Evolutionary conservation across 2,888 invertebrate genomes (phyloP).

Genomic region (Parthenolecanium corni): DNA sequence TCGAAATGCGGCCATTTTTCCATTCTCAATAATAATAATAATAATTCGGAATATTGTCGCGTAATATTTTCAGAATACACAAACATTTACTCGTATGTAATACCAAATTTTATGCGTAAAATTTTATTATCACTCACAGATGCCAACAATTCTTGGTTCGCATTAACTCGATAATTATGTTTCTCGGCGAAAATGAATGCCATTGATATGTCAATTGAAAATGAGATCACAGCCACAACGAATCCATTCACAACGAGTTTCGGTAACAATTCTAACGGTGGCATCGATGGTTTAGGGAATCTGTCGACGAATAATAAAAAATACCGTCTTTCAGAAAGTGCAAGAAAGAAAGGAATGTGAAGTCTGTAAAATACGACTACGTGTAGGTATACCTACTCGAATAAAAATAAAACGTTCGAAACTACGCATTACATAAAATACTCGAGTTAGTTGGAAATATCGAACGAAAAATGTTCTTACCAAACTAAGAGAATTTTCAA

Average conservation of each 20-base stretch:
- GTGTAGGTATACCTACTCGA: background rate
- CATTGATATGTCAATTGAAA: slow-evolving; percentile 62
- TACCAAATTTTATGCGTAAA: too few species aligned
- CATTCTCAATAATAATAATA: too few species aligned
- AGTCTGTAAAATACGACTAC: background rate
- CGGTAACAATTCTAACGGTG: slow-evolving; percentile 47
- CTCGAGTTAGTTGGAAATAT: too few species aligned
- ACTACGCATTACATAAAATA: too few species aligned
- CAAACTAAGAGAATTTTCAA: too few species aligned
- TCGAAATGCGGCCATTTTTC: too few species aligned
- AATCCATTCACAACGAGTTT: slow-evolving; percentile 49
- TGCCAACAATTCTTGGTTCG: slow-evolving; percentile 63
- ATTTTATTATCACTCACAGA: too few species aligned
- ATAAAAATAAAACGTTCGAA: background rate
- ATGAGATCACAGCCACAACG: slow-evolving; percentile 58
- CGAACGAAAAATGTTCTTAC: too few species aligned
- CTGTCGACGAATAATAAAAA: slow-evolving; percentile 40
- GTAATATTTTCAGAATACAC: too few species aligned
- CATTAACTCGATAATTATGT: slow-evolving; percentile 51
- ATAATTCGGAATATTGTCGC: too few species aligned
- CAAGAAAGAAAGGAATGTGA: background rate
- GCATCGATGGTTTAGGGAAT: slow-evolving; percentile 48
- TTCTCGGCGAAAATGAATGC: slow-evolving; percentile 62
- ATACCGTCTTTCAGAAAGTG: background rate
- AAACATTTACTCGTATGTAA: too few species aligned